Evolutionary conservation across 2,888 invertebrate genomes (phyloP), one percentile per base, ranked within the genome.

Genomic region (Diaphora mendica): DNA sequence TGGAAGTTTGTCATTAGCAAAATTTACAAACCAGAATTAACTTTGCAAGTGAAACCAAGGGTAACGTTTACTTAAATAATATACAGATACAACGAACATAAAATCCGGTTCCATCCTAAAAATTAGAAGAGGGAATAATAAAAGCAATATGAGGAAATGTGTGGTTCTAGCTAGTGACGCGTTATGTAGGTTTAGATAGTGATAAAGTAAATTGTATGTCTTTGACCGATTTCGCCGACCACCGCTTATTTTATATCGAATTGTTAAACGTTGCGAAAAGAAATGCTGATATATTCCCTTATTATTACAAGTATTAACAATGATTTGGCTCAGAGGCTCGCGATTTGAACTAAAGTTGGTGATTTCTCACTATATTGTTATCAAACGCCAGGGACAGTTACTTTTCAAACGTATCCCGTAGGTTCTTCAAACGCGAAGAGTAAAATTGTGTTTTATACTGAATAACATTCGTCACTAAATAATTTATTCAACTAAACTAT

Each of bases 71-170:
- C n/a, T 55, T 33, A 64, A 48, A 51, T 30, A 44, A 73, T 73
- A 69, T 26, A 26, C 26, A 33, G 26, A 65, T 44, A 20, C 23
- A n/a, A 39, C 17, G n/a, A 62, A 69, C 66, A 51, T 80, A 68
- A 83, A 55, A 66, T 74, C 72, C 75, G 67, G 71, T 74, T 72
- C 67, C 65, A n/a, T 64, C 55, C 73, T 73, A 67, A 72, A 75
- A 72, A 75, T 65, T 66, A 44, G 48, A 62, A 70, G 69, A 82
- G 67, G 75, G 81, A 77, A 80, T 72, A 73, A 67, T 80, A 77
- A 77, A 79, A 39, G 65, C 62, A 69, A 77, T 26, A 70, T 66
- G 73, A 73, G 59, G 71, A 62, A 70, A 75, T 67, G 67, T 39
- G 64, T 69, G 62, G 33, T 67, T 68, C 42, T n/a, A 15, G 13